Conservation (phyloP, 1,140 invertebrate genomes). For the Rhynchophorus ferrugineus region DNA sequence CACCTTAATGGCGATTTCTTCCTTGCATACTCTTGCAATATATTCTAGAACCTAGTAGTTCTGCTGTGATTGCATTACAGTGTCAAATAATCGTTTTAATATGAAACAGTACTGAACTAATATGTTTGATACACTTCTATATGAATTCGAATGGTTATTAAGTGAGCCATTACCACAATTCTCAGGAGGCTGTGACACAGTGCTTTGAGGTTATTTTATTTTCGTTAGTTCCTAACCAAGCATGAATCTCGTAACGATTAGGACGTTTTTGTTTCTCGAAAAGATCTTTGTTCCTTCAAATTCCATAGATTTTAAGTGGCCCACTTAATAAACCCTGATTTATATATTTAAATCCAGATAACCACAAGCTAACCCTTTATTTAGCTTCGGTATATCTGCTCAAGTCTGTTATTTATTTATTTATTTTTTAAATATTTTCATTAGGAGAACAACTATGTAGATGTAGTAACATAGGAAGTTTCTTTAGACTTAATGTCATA, state of each 20-base stretch:
- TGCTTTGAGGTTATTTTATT: background rate
- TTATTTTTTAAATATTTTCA: background rate
- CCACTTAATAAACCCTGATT: too few species aligned
- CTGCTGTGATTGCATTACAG: conserved; percentile 27
- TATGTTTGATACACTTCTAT: conserved; percentile 1
- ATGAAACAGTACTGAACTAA: background rate
- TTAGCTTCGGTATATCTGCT: background rate
- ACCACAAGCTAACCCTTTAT: too few species aligned
- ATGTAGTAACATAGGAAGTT: background rate
- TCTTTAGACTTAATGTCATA: conserved; percentile 10
- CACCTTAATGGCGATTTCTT: conserved; percentile 19
- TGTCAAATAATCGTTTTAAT: background rate
- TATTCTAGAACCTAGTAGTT: conserved; percentile 29
- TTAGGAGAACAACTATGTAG: too few species aligned
- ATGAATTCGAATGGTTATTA: background rate
- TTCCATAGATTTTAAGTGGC: too few species aligned
- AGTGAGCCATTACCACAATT: background rate
- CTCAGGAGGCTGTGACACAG: background rate
- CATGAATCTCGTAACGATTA: too few species aligned
- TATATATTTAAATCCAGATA: too few species aligned
- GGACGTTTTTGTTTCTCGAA: too few species aligned
- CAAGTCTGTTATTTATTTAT: background rate
- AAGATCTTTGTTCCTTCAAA: too few species aligned
- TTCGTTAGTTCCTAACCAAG: too few species aligned
- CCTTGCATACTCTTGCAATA: conserved; percentile 18